Evolutionary conservation across 92 coral and sea anemone species (phyloP).

Genomic region (Palythoa grandis): DNA sequence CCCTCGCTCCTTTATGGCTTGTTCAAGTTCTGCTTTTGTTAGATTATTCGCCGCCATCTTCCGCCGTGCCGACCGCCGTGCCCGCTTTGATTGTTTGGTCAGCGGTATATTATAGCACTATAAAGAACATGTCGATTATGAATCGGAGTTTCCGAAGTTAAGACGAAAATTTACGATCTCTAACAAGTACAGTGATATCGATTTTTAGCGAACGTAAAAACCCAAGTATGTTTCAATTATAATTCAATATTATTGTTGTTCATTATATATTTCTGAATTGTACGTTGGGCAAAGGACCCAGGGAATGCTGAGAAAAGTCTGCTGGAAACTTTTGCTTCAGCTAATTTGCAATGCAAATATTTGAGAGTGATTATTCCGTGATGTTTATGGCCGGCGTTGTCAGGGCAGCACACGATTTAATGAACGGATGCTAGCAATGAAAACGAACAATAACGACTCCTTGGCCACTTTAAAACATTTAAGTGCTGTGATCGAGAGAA

Average conservation of each 20-base stretch:
- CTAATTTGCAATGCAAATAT: slow-evolving; percentile 32
- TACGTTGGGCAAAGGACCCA: not conserved
- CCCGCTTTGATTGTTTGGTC: not conserved
- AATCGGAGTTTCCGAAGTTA: slow-evolving; percentile 40
- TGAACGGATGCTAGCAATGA: not conserved
- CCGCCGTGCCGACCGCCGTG: not conserved
- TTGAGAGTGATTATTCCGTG: not conserved
- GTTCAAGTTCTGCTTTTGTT: slow-evolving; percentile 77
- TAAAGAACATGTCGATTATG: not conserved
- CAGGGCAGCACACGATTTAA: slow-evolving; percentile 18
- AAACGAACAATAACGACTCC: not conserved
- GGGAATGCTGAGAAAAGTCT: not conserved
- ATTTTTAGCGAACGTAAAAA: too few species aligned
- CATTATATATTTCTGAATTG: not conserved
- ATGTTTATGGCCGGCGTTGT: slow-evolving; percentile 35
- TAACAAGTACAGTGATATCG: not conserved
- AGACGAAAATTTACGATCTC: slow-evolving; percentile 14
- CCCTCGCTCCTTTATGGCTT: slow-evolving; percentile 81
- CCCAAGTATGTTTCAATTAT: too few species aligned
- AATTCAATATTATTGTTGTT: too few species aligned
- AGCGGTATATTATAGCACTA: not conserved
- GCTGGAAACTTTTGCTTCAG: not conserved
- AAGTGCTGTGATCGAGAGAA: not conserved
- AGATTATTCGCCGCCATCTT: slow-evolving; percentile 79
- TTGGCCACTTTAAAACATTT: not conserved